Conservation (phyloP, 2,797 vertebrate genomes). For the Melanitta fusca region DNA sequence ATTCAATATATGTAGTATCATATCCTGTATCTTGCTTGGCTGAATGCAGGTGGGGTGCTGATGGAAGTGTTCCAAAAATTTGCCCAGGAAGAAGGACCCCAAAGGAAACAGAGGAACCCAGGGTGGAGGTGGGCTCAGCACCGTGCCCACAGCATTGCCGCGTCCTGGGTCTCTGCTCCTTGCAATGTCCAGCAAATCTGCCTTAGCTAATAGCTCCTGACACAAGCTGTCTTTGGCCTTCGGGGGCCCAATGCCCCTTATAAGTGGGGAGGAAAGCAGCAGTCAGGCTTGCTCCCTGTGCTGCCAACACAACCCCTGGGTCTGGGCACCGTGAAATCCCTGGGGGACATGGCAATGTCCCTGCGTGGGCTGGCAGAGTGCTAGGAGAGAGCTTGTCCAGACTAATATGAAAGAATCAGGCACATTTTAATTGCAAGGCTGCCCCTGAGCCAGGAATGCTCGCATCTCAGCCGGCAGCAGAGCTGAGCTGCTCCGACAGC, state of each 20-base stretch:
- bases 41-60: neutral
- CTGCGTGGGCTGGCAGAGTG: neutral
- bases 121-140: rapidly evolving
- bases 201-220: neutral
- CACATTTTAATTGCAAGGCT: rapidly evolving
- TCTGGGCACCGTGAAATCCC: neutral
- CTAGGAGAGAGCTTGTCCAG: neutral
- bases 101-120: rapidly evolving
- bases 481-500: neutral
- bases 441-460: neutral
- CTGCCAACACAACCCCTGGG: neutral
- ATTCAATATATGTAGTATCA: rapidly evolving
- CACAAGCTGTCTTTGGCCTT: neutral
- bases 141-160: neutral
- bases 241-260: neutral
- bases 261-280: neutral
- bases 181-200: neutral
- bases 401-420: neutral
- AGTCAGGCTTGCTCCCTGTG: neutral
- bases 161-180: neutral
- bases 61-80: neutral
- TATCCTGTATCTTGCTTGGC: rapidly evolving
- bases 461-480: neutral
- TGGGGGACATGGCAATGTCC: rapidly evolving
- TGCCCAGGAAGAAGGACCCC: neutral